These are phyloP conservation scores for Apostichopus californicus DNA, from an alignment of 35 echinoderm and acorn worm species.

Conservation along the genomic window DNA sequence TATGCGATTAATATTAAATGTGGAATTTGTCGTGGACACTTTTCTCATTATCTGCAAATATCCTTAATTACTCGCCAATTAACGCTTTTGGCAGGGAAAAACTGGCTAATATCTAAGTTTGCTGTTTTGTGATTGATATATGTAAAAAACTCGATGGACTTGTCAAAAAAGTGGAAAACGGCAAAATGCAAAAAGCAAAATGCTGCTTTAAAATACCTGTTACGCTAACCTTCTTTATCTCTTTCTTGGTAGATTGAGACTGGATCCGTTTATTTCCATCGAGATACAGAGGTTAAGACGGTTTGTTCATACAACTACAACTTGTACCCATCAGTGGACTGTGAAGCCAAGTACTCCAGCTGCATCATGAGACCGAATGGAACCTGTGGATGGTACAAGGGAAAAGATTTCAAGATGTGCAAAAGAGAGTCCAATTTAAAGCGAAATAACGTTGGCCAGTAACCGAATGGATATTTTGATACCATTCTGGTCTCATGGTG, in stretches of 20 bases:
- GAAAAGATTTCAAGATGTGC: slow-evolving; percentile 55
- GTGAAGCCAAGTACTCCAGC: slow-evolving; percentile 74
- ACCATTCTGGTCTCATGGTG: neutral
- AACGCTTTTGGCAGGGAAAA: no score
- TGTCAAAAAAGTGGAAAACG: no score
- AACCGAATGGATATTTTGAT: neutral
- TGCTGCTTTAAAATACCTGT: neutral
- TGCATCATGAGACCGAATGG: slow-evolving; percentile 75
- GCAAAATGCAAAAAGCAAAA: no score
- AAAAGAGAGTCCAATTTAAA: neutral
- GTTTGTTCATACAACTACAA: slow-evolving; percentile 84
- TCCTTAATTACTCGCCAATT: no score
- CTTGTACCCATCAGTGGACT: slow-evolving; percentile 62
- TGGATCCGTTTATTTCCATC: slow-evolving; percentile 71
- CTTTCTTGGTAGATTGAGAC: slow-evolving; percentile 63
- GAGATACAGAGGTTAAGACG: slow-evolving; percentile 62
- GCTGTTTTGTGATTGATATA: no score
- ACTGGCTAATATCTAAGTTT: no score
- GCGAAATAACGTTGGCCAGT: no score
- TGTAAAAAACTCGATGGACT: no score
- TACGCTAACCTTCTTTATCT: neutral
- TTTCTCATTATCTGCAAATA: no score
- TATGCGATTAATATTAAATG: no score
- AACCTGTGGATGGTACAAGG: slow-evolving; percentile 75
- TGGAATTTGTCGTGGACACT: no score